A percentile compares a stretch with the other conserved stretches of the same genome.
Conservation (phyloP, 2,113 vertebrate genomes). For the Scophthalmus maximus region DNA sequence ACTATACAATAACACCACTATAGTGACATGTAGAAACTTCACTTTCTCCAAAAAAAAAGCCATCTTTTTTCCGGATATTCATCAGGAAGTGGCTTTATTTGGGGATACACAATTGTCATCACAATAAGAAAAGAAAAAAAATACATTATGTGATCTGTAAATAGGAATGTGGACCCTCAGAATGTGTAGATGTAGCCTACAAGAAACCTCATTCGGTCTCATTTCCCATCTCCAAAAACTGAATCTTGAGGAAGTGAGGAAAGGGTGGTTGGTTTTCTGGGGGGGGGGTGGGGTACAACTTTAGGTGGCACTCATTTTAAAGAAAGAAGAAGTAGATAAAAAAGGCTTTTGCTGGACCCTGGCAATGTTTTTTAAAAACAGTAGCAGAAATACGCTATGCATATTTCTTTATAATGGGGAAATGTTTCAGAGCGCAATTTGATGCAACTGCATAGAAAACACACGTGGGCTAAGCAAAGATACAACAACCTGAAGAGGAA, state of each 20-base stretch:
- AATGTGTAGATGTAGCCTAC: conserved; percentile 15
- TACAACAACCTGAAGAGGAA: conserved; percentile 13
- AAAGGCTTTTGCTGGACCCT: conserved; percentile 51
- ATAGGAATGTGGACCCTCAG: conserved; percentile 48
- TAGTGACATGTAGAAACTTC: conserved; percentile 77
- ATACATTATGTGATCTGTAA: conserved; percentile 38
- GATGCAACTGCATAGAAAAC: conserved; percentile 59
- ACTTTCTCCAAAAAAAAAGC: conserved; percentile 66
- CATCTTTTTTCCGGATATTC: conserved; percentile 5
- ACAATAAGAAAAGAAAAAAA: conserved; percentile 60
- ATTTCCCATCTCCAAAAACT: conserved; percentile 24
- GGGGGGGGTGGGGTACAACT: neutral
- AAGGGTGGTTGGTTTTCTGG: conserved; percentile 24
- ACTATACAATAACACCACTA: conserved; percentile 74
- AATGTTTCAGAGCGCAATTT: conserved; percentile 7
- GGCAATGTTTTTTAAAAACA: conserved; percentile 41
- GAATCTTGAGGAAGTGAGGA: conserved; percentile 16
- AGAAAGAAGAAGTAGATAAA: conserved; percentile 25
- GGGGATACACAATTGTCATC: conserved; percentile 72
- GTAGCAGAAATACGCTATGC: conserved; percentile 18
- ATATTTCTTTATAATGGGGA: neutral
- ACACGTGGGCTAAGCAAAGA: conserved; percentile 19
- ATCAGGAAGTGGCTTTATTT: conserved; percentile 39
- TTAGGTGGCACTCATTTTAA: conserved; percentile 48
- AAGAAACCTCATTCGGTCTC: conserved; percentile 27